These are phyloP conservation scores for Oxystoma pomonae DNA, from an alignment of 2,888 invertebrate genomes.

Conservation along the genomic window DNA sequence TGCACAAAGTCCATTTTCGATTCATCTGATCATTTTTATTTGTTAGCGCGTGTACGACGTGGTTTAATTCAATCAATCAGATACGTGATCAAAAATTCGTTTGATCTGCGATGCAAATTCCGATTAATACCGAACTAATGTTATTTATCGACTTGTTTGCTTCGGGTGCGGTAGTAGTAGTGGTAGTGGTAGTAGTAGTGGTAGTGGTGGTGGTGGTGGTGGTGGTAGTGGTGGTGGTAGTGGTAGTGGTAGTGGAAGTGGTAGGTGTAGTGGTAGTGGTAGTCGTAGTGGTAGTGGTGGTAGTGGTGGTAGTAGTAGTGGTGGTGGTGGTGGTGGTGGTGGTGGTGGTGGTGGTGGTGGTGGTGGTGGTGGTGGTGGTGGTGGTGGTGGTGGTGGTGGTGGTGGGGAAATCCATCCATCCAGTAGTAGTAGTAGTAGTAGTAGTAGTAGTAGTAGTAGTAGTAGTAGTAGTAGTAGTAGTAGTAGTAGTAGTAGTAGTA, in stretches of 20 bases:
- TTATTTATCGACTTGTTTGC: too few species aligned
- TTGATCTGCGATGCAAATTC: too few species aligned
- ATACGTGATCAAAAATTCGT: too few species aligned
- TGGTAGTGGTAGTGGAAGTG: not conserved
- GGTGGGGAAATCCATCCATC: not conserved
- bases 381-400: not conserved
- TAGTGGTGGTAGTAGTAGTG: not conserved
- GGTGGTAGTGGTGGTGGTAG: not conserved
- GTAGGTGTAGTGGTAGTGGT: not conserved
- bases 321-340: not conserved
- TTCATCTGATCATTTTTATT: too few species aligned
- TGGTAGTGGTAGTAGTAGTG: too few species aligned
- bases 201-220: not conserved
- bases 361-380: not conserved
- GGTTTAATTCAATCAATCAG: too few species aligned
- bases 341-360: not conserved
- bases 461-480: not conserved
- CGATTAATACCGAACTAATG: too few species aligned
- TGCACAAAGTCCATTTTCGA: too few species aligned
- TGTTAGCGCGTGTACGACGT: too few species aligned
- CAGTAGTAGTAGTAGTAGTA: constrained; percentile 1
- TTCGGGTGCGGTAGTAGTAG: too few species aligned
- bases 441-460: constrained; percentile 6
- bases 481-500: not conserved
- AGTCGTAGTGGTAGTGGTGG: not conserved